These are phyloP conservation scores for Paralichthys olivaceus DNA, from an alignment of 2,113 vertebrate species.

Conservation along the genomic window DNA sequence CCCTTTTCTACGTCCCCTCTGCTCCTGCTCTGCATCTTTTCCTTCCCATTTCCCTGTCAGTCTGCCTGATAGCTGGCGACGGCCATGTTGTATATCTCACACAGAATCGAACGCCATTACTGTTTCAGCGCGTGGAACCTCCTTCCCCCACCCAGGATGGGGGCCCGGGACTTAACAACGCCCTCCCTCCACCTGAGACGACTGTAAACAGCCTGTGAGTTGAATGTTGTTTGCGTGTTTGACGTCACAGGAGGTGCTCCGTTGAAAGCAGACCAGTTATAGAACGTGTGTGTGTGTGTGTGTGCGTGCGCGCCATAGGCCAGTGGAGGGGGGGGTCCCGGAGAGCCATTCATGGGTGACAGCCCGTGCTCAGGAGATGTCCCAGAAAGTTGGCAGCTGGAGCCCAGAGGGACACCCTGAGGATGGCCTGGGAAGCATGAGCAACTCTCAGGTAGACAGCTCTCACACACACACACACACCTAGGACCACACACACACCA, in stretches of 20 bases:
- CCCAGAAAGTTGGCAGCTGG: conserved; percentile 93
- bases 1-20: conserved; percentile 44
- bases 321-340: conserved; percentile 86
- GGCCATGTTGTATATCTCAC: conserved; percentile 86
- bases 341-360: conserved; percentile 96
- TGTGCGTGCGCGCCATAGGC: conserved; percentile 60
- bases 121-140: conserved; percentile 98
- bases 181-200: conserved; percentile 84
- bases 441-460: conserved; percentile 89
- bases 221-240: not conserved
- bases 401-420: conserved; percentile 89
- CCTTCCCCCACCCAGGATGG: conserved; percentile 90
- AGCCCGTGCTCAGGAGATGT: conserved; percentile 93
- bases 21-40: conserved; percentile 70
- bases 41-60: conserved; percentile 80
- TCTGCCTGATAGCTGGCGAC: conserved; percentile 85
- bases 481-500: conserved; percentile 7
- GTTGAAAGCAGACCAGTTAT: not conserved
- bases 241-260: not conserved
- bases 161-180: conserved; percentile 84
- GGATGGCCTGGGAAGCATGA: conserved; percentile 86
- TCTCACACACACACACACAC: conserved; percentile 13
- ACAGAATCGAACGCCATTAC: conserved; percentile 96
- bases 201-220: conserved; percentile 88
- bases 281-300: not conserved